These are phyloP conservation scores for Halcyon smyrnensis DNA, from an alignment of 2,797 vertebrate genomes.

Conservation along the genomic window DNA sequence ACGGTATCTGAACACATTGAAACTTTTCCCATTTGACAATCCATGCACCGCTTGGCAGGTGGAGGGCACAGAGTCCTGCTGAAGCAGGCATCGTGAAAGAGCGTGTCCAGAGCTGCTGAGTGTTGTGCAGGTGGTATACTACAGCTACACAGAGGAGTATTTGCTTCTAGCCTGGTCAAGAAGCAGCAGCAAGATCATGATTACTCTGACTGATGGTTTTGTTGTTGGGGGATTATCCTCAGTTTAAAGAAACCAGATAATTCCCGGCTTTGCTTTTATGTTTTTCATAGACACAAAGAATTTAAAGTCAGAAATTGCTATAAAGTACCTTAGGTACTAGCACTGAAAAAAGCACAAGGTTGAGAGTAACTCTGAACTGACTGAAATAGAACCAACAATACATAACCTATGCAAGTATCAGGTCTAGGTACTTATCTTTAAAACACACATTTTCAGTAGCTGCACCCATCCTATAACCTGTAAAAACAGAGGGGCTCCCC, in stretches of 20 bases:
- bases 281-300: background rate
- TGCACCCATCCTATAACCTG: background rate
- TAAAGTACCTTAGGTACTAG: background rate
- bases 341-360: background rate
- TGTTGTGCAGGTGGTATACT: background rate
- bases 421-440: background rate
- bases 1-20: background rate
- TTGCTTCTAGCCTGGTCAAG: background rate
- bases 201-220: background rate
- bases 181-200: background rate
- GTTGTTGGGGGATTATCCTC: background rate
- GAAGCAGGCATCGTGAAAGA: background rate
- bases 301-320: background rate
- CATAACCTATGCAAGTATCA: background rate
- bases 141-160: background rate
- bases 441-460: slow-evolving; percentile 21
- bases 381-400: background rate
- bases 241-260: background rate
- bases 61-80: background rate
- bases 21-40: background rate
- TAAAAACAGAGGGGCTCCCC: background rate
- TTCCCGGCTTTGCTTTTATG: background rate
- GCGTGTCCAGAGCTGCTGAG: background rate
- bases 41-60: background rate
- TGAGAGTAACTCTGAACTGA: background rate